Percentiles rank a stretch among this genome's conserved stretches.
Evolutionary conservation across 2,113 vertebrate genomes (phyloP).

Genomic region (Trematocara variabile): DNA sequence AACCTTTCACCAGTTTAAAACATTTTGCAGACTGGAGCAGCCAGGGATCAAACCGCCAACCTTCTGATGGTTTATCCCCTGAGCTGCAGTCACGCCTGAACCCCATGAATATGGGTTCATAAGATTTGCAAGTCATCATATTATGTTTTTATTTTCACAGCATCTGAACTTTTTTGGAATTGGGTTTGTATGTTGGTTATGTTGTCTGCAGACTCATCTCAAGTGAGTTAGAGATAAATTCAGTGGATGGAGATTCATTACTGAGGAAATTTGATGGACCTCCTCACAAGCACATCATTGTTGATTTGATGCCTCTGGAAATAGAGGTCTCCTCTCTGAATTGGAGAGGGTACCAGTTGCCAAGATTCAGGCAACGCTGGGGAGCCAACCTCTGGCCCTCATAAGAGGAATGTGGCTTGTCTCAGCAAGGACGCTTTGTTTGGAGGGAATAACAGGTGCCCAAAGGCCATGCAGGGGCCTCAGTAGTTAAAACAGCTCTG

Average conservation of each 20-base stretch:
- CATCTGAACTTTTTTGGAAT: not conserved
- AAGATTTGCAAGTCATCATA: not conserved
- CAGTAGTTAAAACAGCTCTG: not conserved
- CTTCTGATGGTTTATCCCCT: not conserved
- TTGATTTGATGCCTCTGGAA: slow-evolving; percentile 25
- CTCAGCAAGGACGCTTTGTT: slow-evolving; percentile 19
- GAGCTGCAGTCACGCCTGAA: not conserved
- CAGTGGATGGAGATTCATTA: slow-evolving; percentile 37
- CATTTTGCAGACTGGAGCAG: not conserved
- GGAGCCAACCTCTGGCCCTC: slow-evolving; percentile 51
- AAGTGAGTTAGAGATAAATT: not conserved
- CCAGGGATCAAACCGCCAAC: not conserved
- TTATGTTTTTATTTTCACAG: not conserved
- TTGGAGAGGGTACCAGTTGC: slow-evolving; percentile 37
- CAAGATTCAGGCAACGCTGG: slow-evolving; percentile 25
- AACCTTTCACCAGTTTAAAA: not conserved
- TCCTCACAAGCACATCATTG: slow-evolving; percentile 48
- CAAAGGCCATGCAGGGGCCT: slow-evolving; percentile 26
- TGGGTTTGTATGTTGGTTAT: not conserved
- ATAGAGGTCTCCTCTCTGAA: slow-evolving; percentile 56
- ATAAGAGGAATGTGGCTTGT: slow-evolving; percentile 53
- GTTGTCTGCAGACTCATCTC: not conserved
- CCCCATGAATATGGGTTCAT: not conserved
- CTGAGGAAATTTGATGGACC: slow-evolving; percentile 35
- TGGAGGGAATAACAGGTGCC: slow-evolving; percentile 18